Percentiles rank a stretch among this genome's conserved stretches.
These are phyloP conservation scores for Drosophila fungiperda DNA, from an alignment of 2,888 invertebrate species.

Conservation along the genomic window DNA sequence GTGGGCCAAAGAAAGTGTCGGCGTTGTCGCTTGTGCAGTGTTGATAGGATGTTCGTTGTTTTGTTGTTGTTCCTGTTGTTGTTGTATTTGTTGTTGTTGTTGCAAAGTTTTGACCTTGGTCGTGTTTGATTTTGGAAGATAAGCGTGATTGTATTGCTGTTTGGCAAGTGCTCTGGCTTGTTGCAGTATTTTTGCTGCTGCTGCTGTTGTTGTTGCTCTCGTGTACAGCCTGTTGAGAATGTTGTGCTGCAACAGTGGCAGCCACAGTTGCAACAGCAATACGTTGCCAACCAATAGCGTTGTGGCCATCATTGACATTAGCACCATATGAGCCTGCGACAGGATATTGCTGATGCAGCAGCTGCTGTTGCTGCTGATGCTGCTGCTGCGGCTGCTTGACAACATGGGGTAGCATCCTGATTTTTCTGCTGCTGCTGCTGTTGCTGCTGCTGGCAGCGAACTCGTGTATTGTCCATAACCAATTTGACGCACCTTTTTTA, in stretches of 20 bases:
- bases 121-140: slow-evolving; percentile 79
- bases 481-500: slow-evolving; percentile 60
- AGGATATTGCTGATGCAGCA: slow-evolving; percentile 68
- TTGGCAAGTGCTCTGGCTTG: slow-evolving; percentile 32
- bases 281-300: slow-evolving; percentile 54
- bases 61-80: slow-evolving; percentile 30
- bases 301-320: slow-evolving; percentile 48
- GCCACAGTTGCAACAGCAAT: slow-evolving; percentile 50
- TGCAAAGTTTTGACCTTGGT: slow-evolving; percentile 50
- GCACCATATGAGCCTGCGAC: slow-evolving; percentile 53
- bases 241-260: slow-evolving; percentile 62
- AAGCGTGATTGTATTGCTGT: slow-evolving; percentile 77
- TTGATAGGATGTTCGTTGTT: slow-evolving; percentile 69
- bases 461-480: slow-evolving; percentile 71
- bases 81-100: slow-evolving; percentile 34
- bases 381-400: slow-evolving; percentile 16
- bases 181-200: slow-evolving; percentile 8
- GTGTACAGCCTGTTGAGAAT: slow-evolving; percentile 41
- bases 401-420: slow-evolving; percentile 47
- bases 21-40: slow-evolving; percentile 49
- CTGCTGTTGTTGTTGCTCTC: slow-evolving; percentile 12
- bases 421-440: slow-evolving; percentile 26
- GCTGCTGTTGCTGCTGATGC: slow-evolving; percentile 7
- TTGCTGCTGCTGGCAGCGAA: slow-evolving; percentile 45
- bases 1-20: slow-evolving; percentile 46